These are phyloP conservation scores for Anseranas semipalmata DNA, from an alignment of 2,113 vertebrate genomes.

Conservation along the genomic window DNA sequence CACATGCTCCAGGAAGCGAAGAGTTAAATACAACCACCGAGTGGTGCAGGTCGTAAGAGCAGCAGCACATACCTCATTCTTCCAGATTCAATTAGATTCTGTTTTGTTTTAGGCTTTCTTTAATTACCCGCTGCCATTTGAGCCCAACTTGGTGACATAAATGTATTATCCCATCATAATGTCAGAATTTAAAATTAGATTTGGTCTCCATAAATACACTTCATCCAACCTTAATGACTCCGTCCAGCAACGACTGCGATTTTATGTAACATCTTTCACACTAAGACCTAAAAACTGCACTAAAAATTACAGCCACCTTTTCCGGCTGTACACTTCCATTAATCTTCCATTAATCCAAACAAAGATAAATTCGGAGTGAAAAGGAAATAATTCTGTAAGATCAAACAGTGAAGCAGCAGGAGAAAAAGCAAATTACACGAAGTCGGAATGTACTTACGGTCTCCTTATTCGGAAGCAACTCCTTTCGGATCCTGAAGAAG, in stretches of 20 bases:
- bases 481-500: conserved; percentile 99
- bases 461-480: conserved; percentile 71
- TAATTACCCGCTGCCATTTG: conserved; percentile 15
- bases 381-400: conserved; percentile 61
- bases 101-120: conserved; percentile 14
- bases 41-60: background rate
- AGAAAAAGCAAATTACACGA: conserved; percentile 67
- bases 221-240: background rate
- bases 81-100: background rate
- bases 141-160: conserved; percentile 40
- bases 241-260: background rate
- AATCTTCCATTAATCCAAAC: background rate
- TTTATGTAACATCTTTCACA: conserved; percentile 25
- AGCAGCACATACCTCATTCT: background rate
- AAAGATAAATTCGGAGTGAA: background rate
- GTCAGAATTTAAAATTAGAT: conserved; percentile 68
- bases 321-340: background rate
- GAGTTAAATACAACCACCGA: background rate
- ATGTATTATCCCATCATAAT: conserved; percentile 33
- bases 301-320: background rate
- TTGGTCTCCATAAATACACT: conserved; percentile 3
- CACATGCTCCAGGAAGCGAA: background rate
- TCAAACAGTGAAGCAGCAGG: conserved; percentile 19
- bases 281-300: background rate
- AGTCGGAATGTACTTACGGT: conserved; percentile 65